phyloP scores from a whole-genome alignment of 2,113 vertebrate species.

The Pelusios castaneus region DNA sequence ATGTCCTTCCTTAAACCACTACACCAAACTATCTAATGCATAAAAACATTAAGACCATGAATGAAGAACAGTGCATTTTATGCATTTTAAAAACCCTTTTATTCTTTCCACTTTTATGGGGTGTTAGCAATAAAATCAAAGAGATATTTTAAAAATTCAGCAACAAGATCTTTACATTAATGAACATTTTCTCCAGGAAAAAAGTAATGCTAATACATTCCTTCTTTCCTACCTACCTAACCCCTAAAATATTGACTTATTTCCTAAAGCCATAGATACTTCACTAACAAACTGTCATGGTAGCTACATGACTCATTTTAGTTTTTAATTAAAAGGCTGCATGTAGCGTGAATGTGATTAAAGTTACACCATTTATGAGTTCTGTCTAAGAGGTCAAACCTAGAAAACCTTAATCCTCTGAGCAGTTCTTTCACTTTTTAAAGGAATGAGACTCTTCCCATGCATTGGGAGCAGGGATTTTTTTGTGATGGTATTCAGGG shows the following conservation, averaged over 20 bases:
- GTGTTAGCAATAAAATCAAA: neutral
- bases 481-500: too few relatives aligned
- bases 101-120: neutral
- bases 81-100: neutral
- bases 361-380: neutral
- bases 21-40: accelerated
- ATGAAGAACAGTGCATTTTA: accelerated
- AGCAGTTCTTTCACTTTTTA: accelerated
- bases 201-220: neutral
- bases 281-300: neutral
- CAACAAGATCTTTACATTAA: neutral
- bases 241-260: neutral
- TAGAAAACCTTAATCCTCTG: neutral
- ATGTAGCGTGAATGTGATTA: neutral
- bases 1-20: neutral
- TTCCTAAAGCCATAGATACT: constrained; percentile 1
- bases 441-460: neutral
- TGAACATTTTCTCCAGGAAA: neutral
- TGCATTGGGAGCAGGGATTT: too few relatives aligned
- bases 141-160: neutral
- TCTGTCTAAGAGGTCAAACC: neutral
- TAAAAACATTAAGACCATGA: neutral
- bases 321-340: constrained; percentile 23
- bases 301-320: constrained; percentile 21
- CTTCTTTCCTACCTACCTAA: neutral